Evolutionary conservation across 2,113 vertebrate genomes (phyloP), one percentile per base, ranked within the genome.

Genomic region (Rallus limicola): DNA sequence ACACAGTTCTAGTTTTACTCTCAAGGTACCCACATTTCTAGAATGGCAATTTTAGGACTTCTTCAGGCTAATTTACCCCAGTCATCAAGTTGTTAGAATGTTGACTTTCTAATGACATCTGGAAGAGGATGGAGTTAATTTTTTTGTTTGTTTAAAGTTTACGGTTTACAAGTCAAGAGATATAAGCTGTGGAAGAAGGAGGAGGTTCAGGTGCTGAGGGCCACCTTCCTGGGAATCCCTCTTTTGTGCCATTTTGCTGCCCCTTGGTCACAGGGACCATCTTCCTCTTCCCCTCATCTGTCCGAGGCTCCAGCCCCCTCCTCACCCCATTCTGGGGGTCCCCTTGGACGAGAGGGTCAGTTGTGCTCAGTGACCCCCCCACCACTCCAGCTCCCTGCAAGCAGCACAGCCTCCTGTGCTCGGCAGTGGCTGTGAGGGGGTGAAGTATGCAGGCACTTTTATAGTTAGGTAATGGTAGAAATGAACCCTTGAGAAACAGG

Each of bases 371-470:
- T 60, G 74, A 29, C 6, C 5, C 16, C 5, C 8, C 11, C 33
- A 29, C 23, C 3, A 3, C 59, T 40, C 21, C 3, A 2, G 18
- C 5, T 48, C 26, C 42, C 42, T 62, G 42, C 19, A 62, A 48
- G n/a, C 31, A 15, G 15, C 3, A 1, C 23, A 58, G 23, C 6
- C 12, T 16, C 24, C 7, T 2, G 2, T 8, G 2, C 24, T 44
- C 24, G 21, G 24, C 24, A 46, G 25, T 46, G 4, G 7, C 17
- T 46, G 33, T 6, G 33, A 16, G 14, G 19, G 4, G 26, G 18
- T 25, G 24, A 52, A 52, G 50, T 26, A 53, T 53, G 24, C 25
- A 26, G 25, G 26, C 52, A 55, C 9, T 53, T 82, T 38, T 53
- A 40, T 38, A 76, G 40, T 62, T 31, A 55, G 9, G 11, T 14